Percentiles rank a stretch among this genome's conserved stretches.
Conservation (phyloP, 2,113 vertebrate species). For the Laticauda laticaudata region DNA sequence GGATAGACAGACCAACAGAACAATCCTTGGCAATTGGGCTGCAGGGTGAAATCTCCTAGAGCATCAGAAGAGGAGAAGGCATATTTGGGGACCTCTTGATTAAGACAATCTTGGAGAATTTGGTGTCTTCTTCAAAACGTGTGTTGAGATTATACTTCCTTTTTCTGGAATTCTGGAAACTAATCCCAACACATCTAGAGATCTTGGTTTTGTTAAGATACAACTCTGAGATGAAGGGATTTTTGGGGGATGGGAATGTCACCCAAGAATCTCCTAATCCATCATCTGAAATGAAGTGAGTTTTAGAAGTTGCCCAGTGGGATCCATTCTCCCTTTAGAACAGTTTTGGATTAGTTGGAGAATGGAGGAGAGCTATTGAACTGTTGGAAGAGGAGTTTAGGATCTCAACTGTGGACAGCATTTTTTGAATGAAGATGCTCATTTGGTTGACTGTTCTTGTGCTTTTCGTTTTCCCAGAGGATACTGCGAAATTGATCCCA, state of each 20-base stretch:
- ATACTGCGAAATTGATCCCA: fast-evolving
- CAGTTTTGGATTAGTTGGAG: not conserved
- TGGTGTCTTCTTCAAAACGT: not conserved
- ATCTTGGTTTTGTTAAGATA: not conserved
- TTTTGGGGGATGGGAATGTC: not conserved
- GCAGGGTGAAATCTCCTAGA: not conserved
- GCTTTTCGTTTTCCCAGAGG: conserved; percentile 20
- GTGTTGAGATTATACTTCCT: not conserved
- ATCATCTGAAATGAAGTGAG: not conserved
- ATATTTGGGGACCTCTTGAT: not conserved
- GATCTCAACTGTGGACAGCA: not conserved
- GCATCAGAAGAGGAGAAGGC: not conserved
- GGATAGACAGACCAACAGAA: not conserved
- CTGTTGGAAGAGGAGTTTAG: not conserved
- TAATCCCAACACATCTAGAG: not conserved
- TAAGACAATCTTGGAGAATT: not conserved
- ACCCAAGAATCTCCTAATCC: not conserved
- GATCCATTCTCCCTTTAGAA: not conserved
- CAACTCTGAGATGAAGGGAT: not conserved
- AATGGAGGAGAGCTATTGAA: not conserved
- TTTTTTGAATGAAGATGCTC: not conserved
- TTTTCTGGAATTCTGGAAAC: not conserved
- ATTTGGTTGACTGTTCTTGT: not conserved
- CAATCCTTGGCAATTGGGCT: too few species aligned
- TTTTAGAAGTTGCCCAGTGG: not conserved